These are phyloP conservation scores for Axis porcinus DNA, from an alignment of 2,113 vertebrate species.

Conservation along the genomic window DNA sequence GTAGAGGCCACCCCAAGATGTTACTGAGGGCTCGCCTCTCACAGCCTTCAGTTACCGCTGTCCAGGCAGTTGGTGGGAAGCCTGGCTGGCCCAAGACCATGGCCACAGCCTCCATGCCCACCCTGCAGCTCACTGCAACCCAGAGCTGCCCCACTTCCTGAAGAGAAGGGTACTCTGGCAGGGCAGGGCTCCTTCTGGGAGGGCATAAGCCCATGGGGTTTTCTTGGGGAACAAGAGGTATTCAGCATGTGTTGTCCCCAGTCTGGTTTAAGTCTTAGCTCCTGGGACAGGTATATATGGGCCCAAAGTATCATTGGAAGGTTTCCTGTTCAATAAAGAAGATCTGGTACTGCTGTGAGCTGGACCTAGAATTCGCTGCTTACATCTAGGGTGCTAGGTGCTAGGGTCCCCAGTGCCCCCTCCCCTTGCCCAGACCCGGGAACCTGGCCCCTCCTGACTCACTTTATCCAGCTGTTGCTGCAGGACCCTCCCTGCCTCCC, in stretches of 20 bases:
- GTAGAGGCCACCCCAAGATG: neutral
- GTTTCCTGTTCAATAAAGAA: neutral
- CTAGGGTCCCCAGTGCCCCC: neutral
- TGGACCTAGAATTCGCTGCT: neutral
- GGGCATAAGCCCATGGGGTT: neutral
- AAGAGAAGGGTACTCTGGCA: neutral
- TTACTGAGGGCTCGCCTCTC: neutral
- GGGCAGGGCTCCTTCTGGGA: neutral
- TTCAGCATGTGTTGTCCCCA: neutral
- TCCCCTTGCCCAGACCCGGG: fast-evolving
- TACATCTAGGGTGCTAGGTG: too few relatives aligned
- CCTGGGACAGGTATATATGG: neutral
- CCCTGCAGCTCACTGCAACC: neutral
- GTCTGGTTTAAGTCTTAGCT: neutral
- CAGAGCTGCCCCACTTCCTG: neutral
- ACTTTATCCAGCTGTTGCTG: neutral
- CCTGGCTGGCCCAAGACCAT: neutral
- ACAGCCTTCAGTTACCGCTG: neutral
- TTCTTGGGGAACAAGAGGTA: neutral
- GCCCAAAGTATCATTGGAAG: neutral
- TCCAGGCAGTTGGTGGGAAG: neutral
- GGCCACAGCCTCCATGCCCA: fast-evolving
- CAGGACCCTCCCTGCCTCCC: neutral
- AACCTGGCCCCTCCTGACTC: neutral
- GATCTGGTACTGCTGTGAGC: neutral